Conservation (phyloP, 2,113 vertebrate genomes). For the Charadrius vociferus region DNA sequence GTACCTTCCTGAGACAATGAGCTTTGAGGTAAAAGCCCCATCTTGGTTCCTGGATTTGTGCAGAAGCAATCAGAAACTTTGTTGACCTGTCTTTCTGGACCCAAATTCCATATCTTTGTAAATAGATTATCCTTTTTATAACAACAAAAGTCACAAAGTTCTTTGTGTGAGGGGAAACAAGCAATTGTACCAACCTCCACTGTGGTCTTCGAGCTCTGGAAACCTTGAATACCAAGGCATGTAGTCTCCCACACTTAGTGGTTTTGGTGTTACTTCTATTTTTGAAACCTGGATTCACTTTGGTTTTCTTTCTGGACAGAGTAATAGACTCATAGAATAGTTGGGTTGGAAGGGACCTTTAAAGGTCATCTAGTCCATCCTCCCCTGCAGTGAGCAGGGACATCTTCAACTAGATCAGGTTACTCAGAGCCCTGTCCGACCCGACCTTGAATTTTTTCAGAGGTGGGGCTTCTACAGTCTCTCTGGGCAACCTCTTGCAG, state of each 20-base stretch:
- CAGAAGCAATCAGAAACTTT: not conserved
- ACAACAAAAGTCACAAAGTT: rapidly evolving
- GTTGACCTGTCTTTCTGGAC: not conserved
- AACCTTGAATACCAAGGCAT: not conserved
- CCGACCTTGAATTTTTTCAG: not conserved
- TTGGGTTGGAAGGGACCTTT: not conserved
- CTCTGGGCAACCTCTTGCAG: not conserved
- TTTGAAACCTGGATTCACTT: not conserved
- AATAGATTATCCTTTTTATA: not conserved
- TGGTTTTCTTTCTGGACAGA: not conserved
- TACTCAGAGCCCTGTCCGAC: not conserved
- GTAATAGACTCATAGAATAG: not conserved
- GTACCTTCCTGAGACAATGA: not conserved
- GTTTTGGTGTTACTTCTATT: rapidly evolving
- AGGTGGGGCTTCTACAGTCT: not conserved
- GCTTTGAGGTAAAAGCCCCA: not conserved
- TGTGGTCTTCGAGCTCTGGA: not conserved
- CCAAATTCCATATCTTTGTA: not conserved
- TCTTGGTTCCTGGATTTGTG: not conserved
- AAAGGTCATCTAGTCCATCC: not conserved
- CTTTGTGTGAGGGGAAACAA: not conserved
- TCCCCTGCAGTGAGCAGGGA: not conserved
- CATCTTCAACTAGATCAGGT: not conserved
- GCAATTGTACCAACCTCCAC: not conserved
- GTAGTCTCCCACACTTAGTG: not conserved